A percentile compares a stretch with the other conserved stretches of the same genome.
phyloP scores from a whole-genome alignment of 2,797 vertebrate genomes.

The Anisognathus igniventris region DNA sequence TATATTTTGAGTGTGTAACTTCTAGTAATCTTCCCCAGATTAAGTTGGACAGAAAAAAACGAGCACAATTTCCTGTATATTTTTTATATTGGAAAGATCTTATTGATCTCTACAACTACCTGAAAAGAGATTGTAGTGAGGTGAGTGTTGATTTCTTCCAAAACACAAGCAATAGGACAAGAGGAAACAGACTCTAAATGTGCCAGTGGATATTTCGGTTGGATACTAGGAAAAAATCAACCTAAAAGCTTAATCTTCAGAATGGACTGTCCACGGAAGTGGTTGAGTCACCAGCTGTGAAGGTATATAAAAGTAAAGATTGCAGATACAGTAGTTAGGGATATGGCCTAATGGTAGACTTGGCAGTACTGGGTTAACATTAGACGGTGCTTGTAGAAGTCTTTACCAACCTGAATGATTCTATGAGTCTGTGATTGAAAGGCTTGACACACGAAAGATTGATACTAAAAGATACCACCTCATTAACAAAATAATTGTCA shows the following conservation, averaged over 20 bases:
- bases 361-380: not conserved
- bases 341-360: not conserved
- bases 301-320: not conserved
- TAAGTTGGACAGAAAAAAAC: not conserved
- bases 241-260: accelerated
- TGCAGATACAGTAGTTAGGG: not conserved
- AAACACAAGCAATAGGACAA: not conserved
- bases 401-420: not conserved
- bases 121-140: not conserved
- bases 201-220: accelerated
- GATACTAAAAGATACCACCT: not conserved
- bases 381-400: not conserved
- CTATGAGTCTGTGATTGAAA: not conserved
- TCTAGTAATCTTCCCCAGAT: not conserved
- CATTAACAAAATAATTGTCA: not conserved
- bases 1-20: not conserved
- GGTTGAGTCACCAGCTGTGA: accelerated
- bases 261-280: not conserved
- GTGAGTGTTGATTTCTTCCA: not conserved
- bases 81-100: not conserved
- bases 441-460: not conserved
- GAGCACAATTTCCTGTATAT: not conserved
- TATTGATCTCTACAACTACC: accelerated
- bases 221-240: not conserved
- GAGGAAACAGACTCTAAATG: not conserved